A percentile compares a stretch with the other conserved stretches of the same genome.
These are phyloP conservation scores for Accipiter virgatus DNA, from an alignment of 2,113 vertebrate genomes.

Conservation along the genomic window DNA sequence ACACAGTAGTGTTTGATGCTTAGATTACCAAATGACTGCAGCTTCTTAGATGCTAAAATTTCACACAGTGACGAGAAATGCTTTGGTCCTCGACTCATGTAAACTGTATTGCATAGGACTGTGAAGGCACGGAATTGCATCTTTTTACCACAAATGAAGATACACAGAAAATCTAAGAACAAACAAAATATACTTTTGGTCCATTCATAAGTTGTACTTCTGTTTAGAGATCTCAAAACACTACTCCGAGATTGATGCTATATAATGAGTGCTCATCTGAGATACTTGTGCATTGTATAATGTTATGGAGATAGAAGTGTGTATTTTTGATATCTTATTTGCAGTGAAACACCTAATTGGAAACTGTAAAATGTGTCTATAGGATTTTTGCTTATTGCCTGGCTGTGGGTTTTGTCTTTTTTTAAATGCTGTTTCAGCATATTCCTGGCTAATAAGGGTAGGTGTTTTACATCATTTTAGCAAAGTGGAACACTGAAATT, in stretches of 20 bases:
- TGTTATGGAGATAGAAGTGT: background rate
- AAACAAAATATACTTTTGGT: background rate
- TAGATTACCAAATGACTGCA: background rate
- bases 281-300: background rate
- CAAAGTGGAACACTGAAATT: slow-evolving; percentile 27
- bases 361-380: background rate
- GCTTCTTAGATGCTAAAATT: background rate
- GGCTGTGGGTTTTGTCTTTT: background rate
- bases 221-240: background rate
- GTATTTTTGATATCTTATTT: background rate
- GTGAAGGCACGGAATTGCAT: background rate
- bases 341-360: background rate
- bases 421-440: slow-evolving; percentile 35
- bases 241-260: background rate
- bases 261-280: background rate
- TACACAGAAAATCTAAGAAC: background rate
- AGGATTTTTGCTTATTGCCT: background rate
- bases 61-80: background rate
- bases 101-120: background rate
- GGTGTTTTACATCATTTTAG: slow-evolving; percentile 50
- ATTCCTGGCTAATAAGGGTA: slow-evolving; percentile 11
- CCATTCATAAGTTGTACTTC: background rate
- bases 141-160: background rate
- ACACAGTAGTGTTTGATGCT: background rate
- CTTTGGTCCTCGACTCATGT: background rate